Base-by-base conservation (phyloP, 2,797 vertebrate genomes). In the Paguma larvata region DNA sequence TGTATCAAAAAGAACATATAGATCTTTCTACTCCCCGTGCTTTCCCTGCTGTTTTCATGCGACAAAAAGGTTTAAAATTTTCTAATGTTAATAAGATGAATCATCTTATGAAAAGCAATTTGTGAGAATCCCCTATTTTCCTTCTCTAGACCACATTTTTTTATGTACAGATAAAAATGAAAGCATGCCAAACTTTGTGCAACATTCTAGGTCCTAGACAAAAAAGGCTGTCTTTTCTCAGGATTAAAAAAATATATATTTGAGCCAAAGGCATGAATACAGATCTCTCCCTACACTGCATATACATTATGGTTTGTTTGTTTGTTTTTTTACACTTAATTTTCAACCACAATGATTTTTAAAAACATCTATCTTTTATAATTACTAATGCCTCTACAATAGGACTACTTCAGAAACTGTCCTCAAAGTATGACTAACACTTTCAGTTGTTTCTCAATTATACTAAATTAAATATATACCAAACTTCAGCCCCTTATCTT, bases 361-460 rank as follows among this genome's bases (percentile, higher is more conserved):
- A 21, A 11, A n/a, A 79, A 68, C 25, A 80, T 8, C 12, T 86
- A 78, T 51, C 48, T 89, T 87, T 44, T 34, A 34, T 67, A 91
- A 86, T 75, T 91, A 91, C 30, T 79, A 94, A 79, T 79, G 30
- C 59, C 63, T 95, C 70, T 85, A 79, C 59, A 67, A n/a, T 9
- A 77, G 38, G 65, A 75, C 46, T 27, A 65, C 77, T 92, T 97
- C 59, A 77, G 38, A 85, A 90, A 94, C 13, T 59, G 65, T n/a
- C 72, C 94, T 86, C 68, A 89, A 94, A 84, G 91, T 59, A 77
- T 38, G 32, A 75, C 38, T n/a, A 94, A 65, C 7, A 48, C n/a
- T 89, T 94, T 80, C 6, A 83, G 70, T 30, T 93, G 41, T 59
- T 93, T 97, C 72, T 84, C 93, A 84, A 44, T 89, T 89, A 86